Evolutionary conservation across 2,113 vertebrate species (phyloP).

Genomic region (Halcyon malimbica): DNA sequence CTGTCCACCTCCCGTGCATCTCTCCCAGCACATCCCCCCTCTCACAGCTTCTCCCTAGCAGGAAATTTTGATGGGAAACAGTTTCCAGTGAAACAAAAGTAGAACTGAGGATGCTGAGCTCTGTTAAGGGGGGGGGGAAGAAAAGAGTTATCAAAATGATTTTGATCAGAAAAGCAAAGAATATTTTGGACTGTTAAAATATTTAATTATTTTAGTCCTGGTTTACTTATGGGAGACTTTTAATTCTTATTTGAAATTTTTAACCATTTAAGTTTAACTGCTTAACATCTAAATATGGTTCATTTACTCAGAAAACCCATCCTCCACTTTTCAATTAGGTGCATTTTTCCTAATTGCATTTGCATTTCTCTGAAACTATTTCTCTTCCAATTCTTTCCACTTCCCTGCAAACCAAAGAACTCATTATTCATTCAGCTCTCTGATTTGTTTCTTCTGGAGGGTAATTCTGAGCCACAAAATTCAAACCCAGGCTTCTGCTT

Average conservation of each 20-base stretch:
- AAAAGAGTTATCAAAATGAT: neutral
- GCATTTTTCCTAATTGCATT: neutral
- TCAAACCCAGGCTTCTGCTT: neutral
- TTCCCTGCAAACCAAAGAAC: slow-evolving; percentile 18
- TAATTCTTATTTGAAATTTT: neutral
- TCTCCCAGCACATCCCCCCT: neutral
- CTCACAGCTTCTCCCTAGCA: neutral
- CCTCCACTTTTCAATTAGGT: neutral
- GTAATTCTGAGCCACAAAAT: neutral
- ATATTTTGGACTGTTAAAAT: neutral
- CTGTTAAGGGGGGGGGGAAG: neutral
- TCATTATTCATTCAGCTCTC: slow-evolving; percentile 3
- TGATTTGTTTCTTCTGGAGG: slow-evolving; percentile 1
- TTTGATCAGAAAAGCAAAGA: neutral
- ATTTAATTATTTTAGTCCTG: neutral
- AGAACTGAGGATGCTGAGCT: neutral
- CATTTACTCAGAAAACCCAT: neutral
- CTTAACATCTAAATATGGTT: neutral
- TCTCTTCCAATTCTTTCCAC: neutral
- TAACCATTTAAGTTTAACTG: neutral
- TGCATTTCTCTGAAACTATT: neutral
- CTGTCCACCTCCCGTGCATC: neutral
- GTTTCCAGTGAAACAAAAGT: neutral
- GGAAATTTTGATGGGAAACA: neutral
- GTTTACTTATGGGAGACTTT: neutral